Conservation (phyloP, 2,797 vertebrate species). For the Dendrocincla fuliginosa region DNA sequence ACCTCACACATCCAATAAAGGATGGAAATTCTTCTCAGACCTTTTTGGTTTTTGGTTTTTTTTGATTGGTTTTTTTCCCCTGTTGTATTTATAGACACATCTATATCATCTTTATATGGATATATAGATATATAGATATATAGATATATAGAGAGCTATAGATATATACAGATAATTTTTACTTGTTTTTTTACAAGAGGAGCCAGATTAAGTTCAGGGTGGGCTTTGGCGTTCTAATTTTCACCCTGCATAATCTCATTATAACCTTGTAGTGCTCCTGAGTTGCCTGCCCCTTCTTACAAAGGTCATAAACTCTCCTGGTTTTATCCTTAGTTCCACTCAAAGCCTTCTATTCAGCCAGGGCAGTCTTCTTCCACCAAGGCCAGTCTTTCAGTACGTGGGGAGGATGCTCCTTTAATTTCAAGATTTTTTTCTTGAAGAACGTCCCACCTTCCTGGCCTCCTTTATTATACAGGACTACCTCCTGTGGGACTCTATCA, state of each 20-base stretch:
- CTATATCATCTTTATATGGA: not conserved
- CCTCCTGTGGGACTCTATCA: not conserved
- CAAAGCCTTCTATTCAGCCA: not conserved
- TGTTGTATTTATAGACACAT: not conserved
- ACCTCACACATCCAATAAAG: not conserved
- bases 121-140: too few species aligned
- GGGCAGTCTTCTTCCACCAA: not conserved
- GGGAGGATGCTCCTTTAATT: not conserved
- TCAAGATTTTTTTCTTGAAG: not conserved
- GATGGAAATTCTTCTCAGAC: not conserved
- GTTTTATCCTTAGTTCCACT: fast-evolving
- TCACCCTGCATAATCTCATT: not conserved
- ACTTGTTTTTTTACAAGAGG: not conserved
- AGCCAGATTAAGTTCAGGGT: not conserved
- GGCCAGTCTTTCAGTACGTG: not conserved
- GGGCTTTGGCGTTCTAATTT: not conserved
- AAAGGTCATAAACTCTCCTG: not conserved
- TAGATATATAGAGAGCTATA: too few species aligned
- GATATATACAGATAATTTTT: not conserved
- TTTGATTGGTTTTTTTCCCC: too few species aligned
- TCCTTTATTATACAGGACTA: not conserved
- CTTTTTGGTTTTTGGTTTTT: too few species aligned
- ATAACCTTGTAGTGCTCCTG: not conserved
- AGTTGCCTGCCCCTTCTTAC: not conserved
- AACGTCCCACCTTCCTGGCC: not conserved